Conservation (phyloP, 2,797 vertebrate genomes). For the Gorsachius magnificus region DNA sequence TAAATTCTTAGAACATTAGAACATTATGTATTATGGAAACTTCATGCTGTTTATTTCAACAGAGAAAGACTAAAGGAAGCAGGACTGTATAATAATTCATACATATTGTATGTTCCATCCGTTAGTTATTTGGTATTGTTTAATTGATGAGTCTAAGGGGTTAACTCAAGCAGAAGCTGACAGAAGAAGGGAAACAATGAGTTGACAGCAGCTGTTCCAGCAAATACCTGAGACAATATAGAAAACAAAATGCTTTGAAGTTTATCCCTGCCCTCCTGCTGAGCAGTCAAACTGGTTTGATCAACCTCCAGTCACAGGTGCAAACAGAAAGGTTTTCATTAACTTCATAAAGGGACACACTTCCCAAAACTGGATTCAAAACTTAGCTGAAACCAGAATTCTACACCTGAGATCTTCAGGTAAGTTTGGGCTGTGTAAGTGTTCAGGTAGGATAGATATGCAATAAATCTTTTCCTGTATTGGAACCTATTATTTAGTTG, state of each 20-base stretch:
- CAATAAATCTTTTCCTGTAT: neutral
- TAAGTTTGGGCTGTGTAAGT: neutral
- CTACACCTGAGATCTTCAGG: neutral
- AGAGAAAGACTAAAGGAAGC: neutral
- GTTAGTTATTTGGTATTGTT: slow-evolving; percentile 15
- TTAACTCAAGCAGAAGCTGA: slow-evolving; percentile 38
- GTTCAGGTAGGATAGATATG: neutral
- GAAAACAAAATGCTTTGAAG: slow-evolving; percentile 55
- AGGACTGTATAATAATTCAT: neutral
- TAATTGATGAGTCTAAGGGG: slow-evolving; percentile 42
- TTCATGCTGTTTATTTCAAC: neutral
- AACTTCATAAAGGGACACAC: neutral
- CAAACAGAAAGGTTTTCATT: slow-evolving; percentile 27
- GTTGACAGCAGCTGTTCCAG: slow-evolving; percentile 53
- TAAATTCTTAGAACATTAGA: neutral
- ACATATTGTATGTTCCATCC: slow-evolving; percentile 3
- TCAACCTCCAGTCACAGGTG: slow-evolving; percentile 40
- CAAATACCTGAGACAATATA: slow-evolving; percentile 34
- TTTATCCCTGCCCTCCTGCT: slow-evolving; percentile 30
- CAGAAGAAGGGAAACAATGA: neutral
- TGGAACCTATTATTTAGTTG: neutral
- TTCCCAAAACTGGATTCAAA: neutral
- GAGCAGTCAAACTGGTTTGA: slow-evolving; percentile 50
- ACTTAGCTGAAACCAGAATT: neutral
- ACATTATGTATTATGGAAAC: slow-evolving; percentile 15